Conservation (phyloP, 2,113 vertebrate genomes). For the Pardalotus punctatus region DNA sequence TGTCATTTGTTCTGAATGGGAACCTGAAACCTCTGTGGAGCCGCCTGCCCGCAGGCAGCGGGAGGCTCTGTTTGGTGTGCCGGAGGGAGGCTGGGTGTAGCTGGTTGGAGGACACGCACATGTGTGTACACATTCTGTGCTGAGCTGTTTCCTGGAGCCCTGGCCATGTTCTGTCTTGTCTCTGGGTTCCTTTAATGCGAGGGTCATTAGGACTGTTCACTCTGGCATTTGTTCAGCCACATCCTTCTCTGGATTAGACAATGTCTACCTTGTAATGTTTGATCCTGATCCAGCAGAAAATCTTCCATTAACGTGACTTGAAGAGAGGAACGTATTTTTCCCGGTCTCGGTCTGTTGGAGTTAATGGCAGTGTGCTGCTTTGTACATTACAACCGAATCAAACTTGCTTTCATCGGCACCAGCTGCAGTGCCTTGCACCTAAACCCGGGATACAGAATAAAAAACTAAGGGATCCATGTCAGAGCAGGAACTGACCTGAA, state of each 20-base stretch:
- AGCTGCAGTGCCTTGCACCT: neutral
- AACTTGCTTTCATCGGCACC: neutral
- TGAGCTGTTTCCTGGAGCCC: slow-evolving; percentile 1
- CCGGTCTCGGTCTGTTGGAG: neutral
- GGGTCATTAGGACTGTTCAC: slow-evolving; percentile 23
- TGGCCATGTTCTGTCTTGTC: slow-evolving; percentile 52
- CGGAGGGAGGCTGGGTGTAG: neutral
- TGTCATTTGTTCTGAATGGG: neutral
- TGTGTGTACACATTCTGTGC: neutral
- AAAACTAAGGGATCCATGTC: neutral
- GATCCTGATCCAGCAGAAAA: slow-evolving; percentile 45
- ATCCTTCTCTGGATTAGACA: slow-evolving; percentile 41
- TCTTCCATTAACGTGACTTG: neutral
- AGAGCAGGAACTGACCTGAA: neutral
- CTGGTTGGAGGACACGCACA: neutral
- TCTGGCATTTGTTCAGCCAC: slow-evolving; percentile 31
- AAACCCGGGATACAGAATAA: neutral
- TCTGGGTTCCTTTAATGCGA: neutral
- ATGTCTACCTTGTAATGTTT: slow-evolving; percentile 41
- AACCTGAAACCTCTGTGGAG: neutral
- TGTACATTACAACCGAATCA: rapidly evolving
- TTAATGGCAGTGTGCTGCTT: neutral
- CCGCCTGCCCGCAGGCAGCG: neutral
- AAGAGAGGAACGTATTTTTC: neutral
- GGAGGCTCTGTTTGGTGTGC: neutral